Base-by-base conservation (phyloP, 2,888 invertebrate species). In the Panopea generosa region DNA sequence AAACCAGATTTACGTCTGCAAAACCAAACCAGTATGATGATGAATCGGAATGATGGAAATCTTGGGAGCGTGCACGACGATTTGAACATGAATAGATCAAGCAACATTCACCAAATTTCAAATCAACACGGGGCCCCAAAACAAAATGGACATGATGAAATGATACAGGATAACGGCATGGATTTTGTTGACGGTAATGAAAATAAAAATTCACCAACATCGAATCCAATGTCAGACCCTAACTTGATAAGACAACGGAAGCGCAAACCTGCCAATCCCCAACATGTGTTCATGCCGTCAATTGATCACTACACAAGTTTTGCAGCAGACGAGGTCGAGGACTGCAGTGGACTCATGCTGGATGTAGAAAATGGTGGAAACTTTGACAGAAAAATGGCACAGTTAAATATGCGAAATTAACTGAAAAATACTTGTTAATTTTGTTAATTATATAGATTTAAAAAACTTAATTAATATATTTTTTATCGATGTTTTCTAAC, bases 211-310 rank as follows among this genome's bases (percentile, higher is more conserved):
- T 63, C 66, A 3, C 66, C 76, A 0, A 43, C 70, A 18, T 69
- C 75, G 9, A 73, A 60, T 53, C 68, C 62, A 45, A 66, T 71
- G 49, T 57, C 65, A 4, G 77, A 81, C 47, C 66, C 81, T 14
- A 77, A 73, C 45, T 61, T 73, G 43, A 81, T 77, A 38, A 62
- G 81, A 40, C 81, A 81, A 57, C 62, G 74, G 27, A 81, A 81
- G 49, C 67, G 81, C n/a, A 81, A 81, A 49, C 81, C 81, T 22
- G 63, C 81, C 16, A 81, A 81, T 59, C 81, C 81, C 20, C 81
- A 81, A 45, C 81, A 81, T 59, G 81, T 81, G 18, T 81, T 81
- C 50, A 81, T 77, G 74, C 81, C 81, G 2, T 66, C 81, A 9
- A 74, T 81, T 24, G 81, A 81, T 57, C 81, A 81, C 33, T 81